Conservation (phyloP, 1,140 invertebrate species). For the Sipha flava region DNA sequence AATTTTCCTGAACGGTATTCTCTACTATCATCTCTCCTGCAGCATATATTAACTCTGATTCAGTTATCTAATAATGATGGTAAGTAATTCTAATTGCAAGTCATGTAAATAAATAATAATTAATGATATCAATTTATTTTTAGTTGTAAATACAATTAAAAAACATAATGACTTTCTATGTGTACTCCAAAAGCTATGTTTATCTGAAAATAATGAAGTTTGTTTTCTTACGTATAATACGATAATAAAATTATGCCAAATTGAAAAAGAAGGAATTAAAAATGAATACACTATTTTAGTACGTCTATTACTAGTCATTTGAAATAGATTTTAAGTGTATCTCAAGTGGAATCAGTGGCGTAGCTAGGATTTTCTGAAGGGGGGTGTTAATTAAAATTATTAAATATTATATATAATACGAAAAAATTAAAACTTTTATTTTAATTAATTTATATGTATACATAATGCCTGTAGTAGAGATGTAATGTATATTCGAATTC, state of each 20-base stretch:
- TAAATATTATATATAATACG: no score
- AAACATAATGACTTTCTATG: background rate
- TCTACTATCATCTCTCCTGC: background rate
- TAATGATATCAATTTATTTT: background rate
- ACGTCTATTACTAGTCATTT: no score
- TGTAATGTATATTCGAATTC: no score
- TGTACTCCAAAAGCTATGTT: background rate
- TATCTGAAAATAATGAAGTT: background rate
- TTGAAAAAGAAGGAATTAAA: background rate
- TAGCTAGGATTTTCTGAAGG: no score
- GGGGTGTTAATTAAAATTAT: no score
- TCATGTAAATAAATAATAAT: background rate
- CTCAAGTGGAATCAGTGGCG: no score
- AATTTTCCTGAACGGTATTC: background rate
- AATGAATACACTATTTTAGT: background rate
- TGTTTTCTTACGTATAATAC: background rate
- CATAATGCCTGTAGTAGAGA: no score
- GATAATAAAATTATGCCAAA: background rate
- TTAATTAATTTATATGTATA: no score
- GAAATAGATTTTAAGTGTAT: background rate
- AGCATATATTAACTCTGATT: background rate
- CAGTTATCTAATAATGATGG: background rate
- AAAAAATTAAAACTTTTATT: no score
- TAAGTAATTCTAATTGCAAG: background rate
- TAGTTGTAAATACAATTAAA: background rate